These are phyloP conservation scores for Mungos mungo DNA, from an alignment of 2,113 vertebrate species.

Conservation along the genomic window DNA sequence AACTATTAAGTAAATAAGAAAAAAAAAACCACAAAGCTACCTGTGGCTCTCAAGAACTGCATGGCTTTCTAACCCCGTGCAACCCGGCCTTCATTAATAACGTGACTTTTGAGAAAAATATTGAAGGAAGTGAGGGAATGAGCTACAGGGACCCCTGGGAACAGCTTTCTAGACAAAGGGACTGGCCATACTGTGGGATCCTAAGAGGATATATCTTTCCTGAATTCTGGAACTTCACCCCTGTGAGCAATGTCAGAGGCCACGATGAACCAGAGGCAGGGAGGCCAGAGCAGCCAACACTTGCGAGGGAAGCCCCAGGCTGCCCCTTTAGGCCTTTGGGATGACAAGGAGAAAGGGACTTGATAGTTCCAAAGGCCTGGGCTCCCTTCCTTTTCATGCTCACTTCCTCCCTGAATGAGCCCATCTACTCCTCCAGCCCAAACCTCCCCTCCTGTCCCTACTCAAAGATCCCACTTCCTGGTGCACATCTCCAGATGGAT, in stretches of 20 bases:
- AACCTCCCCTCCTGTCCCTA: neutral
- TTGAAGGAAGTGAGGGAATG: neutral
- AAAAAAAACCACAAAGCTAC: neutral
- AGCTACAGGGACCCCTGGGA: neutral
- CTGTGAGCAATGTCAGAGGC: neutral
- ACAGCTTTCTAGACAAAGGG: neutral
- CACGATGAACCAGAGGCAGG: neutral
- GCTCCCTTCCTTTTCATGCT: neutral
- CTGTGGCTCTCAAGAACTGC: neutral
- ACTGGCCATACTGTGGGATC: neutral
- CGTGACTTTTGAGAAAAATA: neutral
- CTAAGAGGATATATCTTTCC: neutral
- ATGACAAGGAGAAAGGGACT: neutral
- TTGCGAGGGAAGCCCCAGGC: neutral
- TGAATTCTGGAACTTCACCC: neutral
- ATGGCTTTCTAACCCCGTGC: neutral
- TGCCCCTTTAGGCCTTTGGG: neutral
- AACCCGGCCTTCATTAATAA: neutral
- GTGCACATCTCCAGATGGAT: neutral
- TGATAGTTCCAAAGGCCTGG: neutral
- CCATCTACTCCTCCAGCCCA: neutral
- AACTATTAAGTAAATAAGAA: too few relatives aligned
- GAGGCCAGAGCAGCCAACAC: neutral
- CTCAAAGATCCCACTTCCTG: neutral
- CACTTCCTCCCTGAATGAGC: neutral